These are phyloP conservation scores for Xylocopa sonorina DNA, from an alignment of 1,140 invertebrate genomes.

Conservation along the genomic window DNA sequence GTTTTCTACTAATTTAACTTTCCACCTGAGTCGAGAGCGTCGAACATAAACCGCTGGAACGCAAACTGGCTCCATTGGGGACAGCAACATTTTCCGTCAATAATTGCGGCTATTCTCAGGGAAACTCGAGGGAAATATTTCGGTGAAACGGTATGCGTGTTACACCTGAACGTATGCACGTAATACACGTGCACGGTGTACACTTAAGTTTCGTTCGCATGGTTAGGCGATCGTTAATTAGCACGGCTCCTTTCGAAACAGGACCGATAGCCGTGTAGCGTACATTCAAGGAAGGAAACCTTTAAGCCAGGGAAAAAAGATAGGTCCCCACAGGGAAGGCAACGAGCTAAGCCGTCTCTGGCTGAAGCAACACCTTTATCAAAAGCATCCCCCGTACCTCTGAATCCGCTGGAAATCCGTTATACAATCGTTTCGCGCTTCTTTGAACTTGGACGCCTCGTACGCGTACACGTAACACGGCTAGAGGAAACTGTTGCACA, in stretches of 20 bases:
- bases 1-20: slow-evolving; percentile 38
- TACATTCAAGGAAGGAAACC: neutral
- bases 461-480: neutral
- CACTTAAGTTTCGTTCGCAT: neutral
- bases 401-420: slow-evolving; percentile 26
- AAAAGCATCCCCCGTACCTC: slow-evolving; percentile 31
- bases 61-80: neutral
- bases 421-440: slow-evolving; percentile 6
- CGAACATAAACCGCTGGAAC: neutral
- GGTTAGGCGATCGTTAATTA: neutral
- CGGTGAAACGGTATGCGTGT: no score
- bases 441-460: slow-evolving; percentile 38
- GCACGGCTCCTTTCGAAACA: neutral
- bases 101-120: neutral
- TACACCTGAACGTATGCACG: no score
- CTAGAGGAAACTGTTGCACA: no score
- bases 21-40: neutral
- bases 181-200: no score
- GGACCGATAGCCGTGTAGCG: neutral
- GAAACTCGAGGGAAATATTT: neutral
- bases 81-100: neutral
- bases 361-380: neutral
- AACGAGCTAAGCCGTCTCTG: slow-evolving; percentile 22
- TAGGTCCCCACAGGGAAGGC: slow-evolving; percentile 1
- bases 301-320: slow-evolving; percentile 14